Base-by-base conservation (phyloP, 2,888 invertebrate genomes). In the Pedicia rivosa region DNA sequence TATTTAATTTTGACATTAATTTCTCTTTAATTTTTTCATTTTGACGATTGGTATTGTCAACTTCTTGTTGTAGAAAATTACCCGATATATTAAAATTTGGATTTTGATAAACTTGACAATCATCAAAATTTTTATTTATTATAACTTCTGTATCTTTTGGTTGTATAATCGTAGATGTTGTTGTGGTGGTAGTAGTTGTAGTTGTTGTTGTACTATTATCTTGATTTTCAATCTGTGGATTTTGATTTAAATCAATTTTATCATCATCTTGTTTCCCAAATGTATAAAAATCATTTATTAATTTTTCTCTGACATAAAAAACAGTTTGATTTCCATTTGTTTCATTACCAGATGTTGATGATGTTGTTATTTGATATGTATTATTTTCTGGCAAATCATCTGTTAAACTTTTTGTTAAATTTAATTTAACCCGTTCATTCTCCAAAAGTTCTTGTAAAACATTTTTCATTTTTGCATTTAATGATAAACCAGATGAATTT, bases 391-490 rank as follows among this genome's bases (percentile, higher is more conserved):
- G 29, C 7, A 52, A 51, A 17, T 48, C 48, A 29, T 52, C 51
- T 41, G 53, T 54, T 41, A 60, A 53, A 44, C 60, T 62, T 44
- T 58, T 55, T 45, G 62, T 62, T 46, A 60, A 54, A 58, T 58
- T 62, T 43, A 57, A 56, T 53, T 60, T 59, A 43, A 62, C 62
- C 45, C 60, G 55, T 46, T 62, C 54, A 43, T 62, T 58, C 42
- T 55, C 56, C 37, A 61, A 46, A 40, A 62, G 47, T 43, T 62
- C 62, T 45, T 61, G 56, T 36, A 62, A 53, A 37, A 62, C 62
- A 51, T 59, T 61, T 52, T 62, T 62, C 62, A 62, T 62, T 57
- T 62, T 62, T 36, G 61, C 62, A 51, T 60, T 62, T 43, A 62
- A 49, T 40, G 62, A 62, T 43, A 61, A 48, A 45, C 59, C 58